These are phyloP conservation scores for Delia radicum DNA, from an alignment of 1,140 invertebrate species.

Conservation along the genomic window DNA sequence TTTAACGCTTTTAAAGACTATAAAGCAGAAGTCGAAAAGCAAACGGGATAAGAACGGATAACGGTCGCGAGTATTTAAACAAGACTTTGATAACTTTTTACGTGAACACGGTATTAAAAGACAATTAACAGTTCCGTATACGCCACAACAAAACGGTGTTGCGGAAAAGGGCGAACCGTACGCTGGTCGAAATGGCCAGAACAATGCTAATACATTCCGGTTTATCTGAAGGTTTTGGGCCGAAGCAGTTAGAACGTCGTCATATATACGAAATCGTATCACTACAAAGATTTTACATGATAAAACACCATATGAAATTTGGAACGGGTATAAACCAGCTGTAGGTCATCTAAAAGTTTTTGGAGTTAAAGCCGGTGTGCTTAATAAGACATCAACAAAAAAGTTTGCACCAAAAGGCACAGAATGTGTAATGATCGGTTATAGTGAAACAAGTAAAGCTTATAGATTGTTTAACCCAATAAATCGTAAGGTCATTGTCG, in stretches of 20 bases:
- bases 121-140: slow-evolving; percentile 40
- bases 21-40: slow-evolving; percentile 42
- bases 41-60: slow-evolving; percentile 42
- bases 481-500: slow-evolving; percentile 37
- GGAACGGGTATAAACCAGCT: slow-evolving; percentile 44
- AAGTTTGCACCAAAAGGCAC: slow-evolving; percentile 49
- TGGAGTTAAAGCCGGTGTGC: slow-evolving; percentile 41
- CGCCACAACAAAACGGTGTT: slow-evolving; percentile 50
- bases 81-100: slow-evolving; percentile 37
- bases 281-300: slow-evolving; percentile 28
- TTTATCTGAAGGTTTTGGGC: slow-evolving; percentile 38
- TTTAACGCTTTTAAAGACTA: slow-evolving; percentile 37
- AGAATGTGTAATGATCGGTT: slow-evolving; percentile 55
- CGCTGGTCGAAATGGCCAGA: slow-evolving; percentile 39
- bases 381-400: slow-evolving; percentile 44
- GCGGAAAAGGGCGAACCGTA: slow-evolving; percentile 42
- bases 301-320: slow-evolving; percentile 51
- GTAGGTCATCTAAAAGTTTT: slow-evolving; percentile 48
- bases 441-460: slow-evolving; percentile 49
- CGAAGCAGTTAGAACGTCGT: slow-evolving; percentile 33
- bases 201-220: slow-evolving; percentile 51
- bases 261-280: slow-evolving; percentile 34
- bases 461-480: slow-evolving; percentile 46
- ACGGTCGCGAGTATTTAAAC: slow-evolving; percentile 41
- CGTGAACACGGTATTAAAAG: slow-evolving; percentile 28